Conservation (phyloP, 2,888 invertebrate genomes). For the Mongoloraphidia duomilia region DNA sequence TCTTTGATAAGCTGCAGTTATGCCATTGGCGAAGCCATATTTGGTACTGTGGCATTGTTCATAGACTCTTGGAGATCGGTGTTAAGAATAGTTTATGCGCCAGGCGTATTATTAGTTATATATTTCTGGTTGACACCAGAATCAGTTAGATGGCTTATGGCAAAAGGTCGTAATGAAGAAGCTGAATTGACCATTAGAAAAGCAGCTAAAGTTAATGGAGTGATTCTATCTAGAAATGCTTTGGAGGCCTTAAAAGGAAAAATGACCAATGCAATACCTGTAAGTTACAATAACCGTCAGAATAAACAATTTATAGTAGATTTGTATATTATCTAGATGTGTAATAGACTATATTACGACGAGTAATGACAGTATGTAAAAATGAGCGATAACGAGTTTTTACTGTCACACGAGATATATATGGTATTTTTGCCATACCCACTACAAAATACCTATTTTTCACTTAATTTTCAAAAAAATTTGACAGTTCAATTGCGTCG, state of each 20-base stretch:
- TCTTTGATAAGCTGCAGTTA: slow-evolving; percentile 55
- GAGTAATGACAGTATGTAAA: not conserved
- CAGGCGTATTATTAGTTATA: slow-evolving; percentile 48
- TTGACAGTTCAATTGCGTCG: too few species aligned
- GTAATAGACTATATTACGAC: not conserved
- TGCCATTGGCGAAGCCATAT: slow-evolving; percentile 50
- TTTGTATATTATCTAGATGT: not conserved
- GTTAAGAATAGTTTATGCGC: slow-evolving; percentile 48
- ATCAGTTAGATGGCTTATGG: slow-evolving; percentile 62
- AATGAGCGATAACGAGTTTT: too few species aligned
- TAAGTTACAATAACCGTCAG: not conserved
- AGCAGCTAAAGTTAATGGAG: slow-evolving; percentile 49
- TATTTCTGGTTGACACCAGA: slow-evolving; percentile 57
- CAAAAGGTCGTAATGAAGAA: slow-evolving; percentile 38
- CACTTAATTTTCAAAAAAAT: too few species aligned
- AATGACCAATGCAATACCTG: not conserved
- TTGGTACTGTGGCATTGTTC: slow-evolving; percentile 52
- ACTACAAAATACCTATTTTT: too few species aligned
- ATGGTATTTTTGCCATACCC: too few species aligned
- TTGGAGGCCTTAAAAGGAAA: slow-evolving; percentile 26
- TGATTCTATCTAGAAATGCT: slow-evolving; percentile 36
- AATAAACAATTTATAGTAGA: not conserved
- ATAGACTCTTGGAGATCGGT: slow-evolving; percentile 53
- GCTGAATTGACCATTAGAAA: slow-evolving; percentile 42
- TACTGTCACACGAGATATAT: too few species aligned